Percentiles rank a stretch among this genome's conserved stretches.
Evolutionary conservation across 2,113 vertebrate genomes (phyloP).

Genomic region (Dinomys branickii): DNA sequence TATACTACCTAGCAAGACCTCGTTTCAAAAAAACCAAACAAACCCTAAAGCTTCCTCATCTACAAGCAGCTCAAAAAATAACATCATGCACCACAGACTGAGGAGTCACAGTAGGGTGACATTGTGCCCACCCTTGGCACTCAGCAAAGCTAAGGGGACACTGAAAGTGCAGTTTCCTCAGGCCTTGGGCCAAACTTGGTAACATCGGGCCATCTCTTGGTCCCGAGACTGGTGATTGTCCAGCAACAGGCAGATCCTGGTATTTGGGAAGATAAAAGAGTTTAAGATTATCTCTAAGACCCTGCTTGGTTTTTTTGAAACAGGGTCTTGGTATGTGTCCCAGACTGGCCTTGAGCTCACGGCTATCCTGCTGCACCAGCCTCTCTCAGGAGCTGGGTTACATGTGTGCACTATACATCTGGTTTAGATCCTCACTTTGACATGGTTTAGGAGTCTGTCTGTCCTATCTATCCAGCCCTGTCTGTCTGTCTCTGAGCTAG

Average conservation of each 20-base stretch:
- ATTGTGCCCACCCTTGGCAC: accelerated
- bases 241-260: not conserved
- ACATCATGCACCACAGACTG: accelerated
- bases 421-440: not conserved
- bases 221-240: not conserved
- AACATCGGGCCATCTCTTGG: too few relatives aligned
- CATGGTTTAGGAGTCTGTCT: not conserved
- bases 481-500: not conserved
- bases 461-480: too few relatives aligned
- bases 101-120: not conserved
- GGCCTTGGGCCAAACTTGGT: not conserved
- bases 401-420: not conserved
- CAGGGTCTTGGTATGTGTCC: not conserved
- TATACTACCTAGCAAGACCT: too few relatives aligned
- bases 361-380: not conserved
- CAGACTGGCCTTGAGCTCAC: not conserved
- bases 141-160: not conserved
- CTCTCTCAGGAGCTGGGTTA: not conserved
- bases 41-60: not conserved
- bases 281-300: not conserved
- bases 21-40: not conserved
- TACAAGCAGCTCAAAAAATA: not conserved
- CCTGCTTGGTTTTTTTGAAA: not conserved
- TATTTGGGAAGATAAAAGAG: not conserved
- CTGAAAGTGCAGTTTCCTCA: not conserved